Evolutionary conservation across 2,113 vertebrate genomes (phyloP).

Genomic region (Vireo altiloquus): DNA sequence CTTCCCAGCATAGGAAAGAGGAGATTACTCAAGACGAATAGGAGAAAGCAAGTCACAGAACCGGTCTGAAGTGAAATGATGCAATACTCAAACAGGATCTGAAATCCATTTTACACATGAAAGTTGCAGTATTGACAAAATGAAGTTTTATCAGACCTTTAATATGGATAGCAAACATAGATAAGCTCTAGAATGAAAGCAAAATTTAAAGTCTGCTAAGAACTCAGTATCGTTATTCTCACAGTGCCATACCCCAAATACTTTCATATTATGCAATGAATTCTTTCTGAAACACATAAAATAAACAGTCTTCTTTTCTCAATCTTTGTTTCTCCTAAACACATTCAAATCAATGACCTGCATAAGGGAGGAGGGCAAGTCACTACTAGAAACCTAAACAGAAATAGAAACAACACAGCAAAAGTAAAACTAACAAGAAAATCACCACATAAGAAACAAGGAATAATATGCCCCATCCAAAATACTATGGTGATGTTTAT

Average conservation of each 20-base stretch:
- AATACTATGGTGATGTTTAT: not conserved
- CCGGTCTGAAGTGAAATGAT: conserved; percentile 9
- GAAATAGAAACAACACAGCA: not conserved
- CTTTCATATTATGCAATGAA: not conserved
- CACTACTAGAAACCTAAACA: not conserved
- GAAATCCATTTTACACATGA: not conserved
- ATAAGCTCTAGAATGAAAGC: not conserved
- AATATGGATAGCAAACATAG: not conserved
- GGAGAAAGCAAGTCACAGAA: conserved; percentile 34
- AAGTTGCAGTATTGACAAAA: not conserved
- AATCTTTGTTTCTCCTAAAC: not conserved
- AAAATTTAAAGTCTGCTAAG: not conserved
- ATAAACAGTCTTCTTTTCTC: not conserved
- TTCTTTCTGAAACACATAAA: not conserved
- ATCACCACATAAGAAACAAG: not conserved
- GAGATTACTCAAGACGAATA: not conserved
- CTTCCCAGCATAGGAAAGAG: not conserved
- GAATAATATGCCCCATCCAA: not conserved
- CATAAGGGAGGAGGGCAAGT: not conserved
- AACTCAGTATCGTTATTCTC: not conserved
- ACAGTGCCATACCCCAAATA: not conserved
- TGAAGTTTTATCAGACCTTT: not conserved
- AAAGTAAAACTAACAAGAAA: not conserved
- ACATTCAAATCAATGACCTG: not conserved
- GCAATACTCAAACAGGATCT: not conserved